Evolutionary conservation across 2,113 vertebrate species (phyloP).

Genomic region (Amphiprion ocellaris): DNA sequence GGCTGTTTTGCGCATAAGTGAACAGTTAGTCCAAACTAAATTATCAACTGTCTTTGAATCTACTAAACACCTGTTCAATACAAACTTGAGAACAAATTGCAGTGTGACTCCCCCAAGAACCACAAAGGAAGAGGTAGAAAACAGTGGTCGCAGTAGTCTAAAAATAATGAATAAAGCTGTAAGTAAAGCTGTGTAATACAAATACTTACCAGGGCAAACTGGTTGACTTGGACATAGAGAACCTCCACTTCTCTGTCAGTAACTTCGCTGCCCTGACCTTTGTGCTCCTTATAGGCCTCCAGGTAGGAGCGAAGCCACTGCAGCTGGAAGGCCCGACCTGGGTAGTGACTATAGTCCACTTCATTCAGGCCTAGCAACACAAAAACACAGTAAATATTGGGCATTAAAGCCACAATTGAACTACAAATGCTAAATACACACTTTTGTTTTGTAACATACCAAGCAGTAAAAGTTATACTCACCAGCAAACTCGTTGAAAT

Average conservation of each 20-base stretch:
- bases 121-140: no score
- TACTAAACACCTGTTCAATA: no score
- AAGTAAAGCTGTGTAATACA: no score
- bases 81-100: no score
- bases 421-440: no score
- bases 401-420: not conserved
- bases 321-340: constrained; percentile 88
- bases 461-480: not conserved
- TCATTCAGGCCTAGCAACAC: constrained; percentile 91
- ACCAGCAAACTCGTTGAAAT: constrained; percentile 99
- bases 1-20: no score
- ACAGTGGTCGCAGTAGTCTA: no score
- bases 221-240: constrained; percentile 97
- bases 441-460: accelerated
- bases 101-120: no score
- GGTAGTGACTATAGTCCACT: constrained; percentile 96
- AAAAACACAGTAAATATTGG: not conserved
- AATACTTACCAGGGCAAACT: constrained; percentile 92
- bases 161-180: no score
- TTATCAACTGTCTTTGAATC: no score
- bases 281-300: constrained; percentile 94
- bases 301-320: constrained; percentile 95
- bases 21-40: no score
- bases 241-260: constrained; percentile 91
- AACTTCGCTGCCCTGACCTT: constrained; percentile 88